phyloP scores from a whole-genome alignment of 2,113 vertebrate species.

The Zootoca vivipara region DNA sequence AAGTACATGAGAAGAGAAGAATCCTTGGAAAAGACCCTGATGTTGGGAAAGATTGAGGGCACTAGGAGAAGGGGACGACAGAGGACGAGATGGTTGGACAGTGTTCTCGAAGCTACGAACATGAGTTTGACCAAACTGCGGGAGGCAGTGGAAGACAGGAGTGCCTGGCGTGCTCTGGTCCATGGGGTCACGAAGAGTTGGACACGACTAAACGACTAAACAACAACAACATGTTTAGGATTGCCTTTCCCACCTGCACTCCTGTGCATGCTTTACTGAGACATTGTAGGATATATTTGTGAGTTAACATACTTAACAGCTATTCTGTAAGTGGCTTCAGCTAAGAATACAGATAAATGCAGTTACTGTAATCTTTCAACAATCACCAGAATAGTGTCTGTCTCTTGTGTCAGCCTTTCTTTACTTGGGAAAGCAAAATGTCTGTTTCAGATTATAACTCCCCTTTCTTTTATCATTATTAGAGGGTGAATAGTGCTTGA shows the following conservation, averaged over 20 bases:
- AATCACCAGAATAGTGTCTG: not conserved
- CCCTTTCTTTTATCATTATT: not conserved
- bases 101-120: too few relatives aligned
- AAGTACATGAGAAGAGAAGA: too few relatives aligned
- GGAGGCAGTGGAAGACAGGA: too few relatives aligned
- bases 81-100: too few relatives aligned
- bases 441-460: not conserved
- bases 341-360: not conserved
- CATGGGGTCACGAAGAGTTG: too few relatives aligned
- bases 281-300: not conserved
- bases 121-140: too few relatives aligned
- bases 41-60: too few relatives aligned
- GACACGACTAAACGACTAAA: too few relatives aligned
- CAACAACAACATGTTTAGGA: not conserved
- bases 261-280: not conserved
- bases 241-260: not conserved
- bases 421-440: not conserved
- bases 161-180: too few relatives aligned
- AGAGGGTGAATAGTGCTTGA: not conserved
- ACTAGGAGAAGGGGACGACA: too few relatives aligned
- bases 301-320: not conserved
- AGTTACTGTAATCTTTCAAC: not conserved
- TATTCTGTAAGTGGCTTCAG: not conserved
- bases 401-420: not conserved
- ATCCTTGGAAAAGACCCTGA: too few relatives aligned